These are phyloP conservation scores for Nemapogon koenigi DNA, from an alignment of 2,888 invertebrate species.

Conservation along the genomic window DNA sequence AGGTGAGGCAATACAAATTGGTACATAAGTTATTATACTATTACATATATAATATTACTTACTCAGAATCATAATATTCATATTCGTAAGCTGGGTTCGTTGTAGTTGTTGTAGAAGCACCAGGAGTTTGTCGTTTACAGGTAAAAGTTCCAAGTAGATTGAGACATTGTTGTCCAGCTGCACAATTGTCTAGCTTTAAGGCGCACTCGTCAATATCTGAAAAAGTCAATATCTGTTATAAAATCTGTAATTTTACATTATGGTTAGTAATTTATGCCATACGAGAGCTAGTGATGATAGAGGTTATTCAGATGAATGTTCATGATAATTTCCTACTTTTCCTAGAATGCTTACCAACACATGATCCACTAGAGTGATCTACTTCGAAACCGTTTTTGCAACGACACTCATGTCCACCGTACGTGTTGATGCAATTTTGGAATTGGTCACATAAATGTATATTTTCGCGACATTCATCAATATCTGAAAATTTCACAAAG, in stretches of 20 bases:
- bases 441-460: conserved; percentile 52
- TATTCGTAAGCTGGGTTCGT: conserved; percentile 30
- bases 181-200: conserved; percentile 50
- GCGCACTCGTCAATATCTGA: conserved; percentile 75
- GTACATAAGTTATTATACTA: too few species aligned
- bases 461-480: conserved; percentile 80
- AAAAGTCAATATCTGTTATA: too few species aligned
- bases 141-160: conserved; percentile 90
- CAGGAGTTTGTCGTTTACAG: conserved; percentile 54
- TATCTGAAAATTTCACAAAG: conserved; percentile 59
- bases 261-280: too few species aligned
- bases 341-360: conserved; percentile 34
- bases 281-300: too few species aligned
- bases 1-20: too few species aligned
- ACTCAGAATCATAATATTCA: conserved; percentile 44
- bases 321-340: neutral
- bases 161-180: conserved; percentile 72
- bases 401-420: conserved; percentile 55
- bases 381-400: conserved; percentile 53
- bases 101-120: conserved; percentile 23
- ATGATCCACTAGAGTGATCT: conserved; percentile 41
- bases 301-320: too few species aligned
- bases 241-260: too few species aligned
- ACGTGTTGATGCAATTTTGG: conserved; percentile 58
- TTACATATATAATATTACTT: conserved; percentile 19